Evolutionary conservation across 2,888 invertebrate genomes (phyloP).

Genomic region (Protonemura montana): DNA sequence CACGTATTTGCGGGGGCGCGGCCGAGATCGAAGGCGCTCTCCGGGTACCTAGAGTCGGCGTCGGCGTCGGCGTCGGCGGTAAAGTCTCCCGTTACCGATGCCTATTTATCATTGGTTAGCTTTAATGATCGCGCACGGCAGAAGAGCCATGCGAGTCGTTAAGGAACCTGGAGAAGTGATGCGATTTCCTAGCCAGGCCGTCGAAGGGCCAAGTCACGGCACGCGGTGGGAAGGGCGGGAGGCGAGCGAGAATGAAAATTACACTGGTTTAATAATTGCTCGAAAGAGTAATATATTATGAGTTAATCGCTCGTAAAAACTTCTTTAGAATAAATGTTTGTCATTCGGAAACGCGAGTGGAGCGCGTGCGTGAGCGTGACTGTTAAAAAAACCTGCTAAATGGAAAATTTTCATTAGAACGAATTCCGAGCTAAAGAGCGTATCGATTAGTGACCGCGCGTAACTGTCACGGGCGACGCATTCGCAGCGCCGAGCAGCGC

Average conservation of each 20-base stretch:
- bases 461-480: background rate
- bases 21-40: constrained; percentile 35
- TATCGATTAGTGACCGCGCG: background rate
- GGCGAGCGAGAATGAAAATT: background rate
- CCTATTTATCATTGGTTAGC: constrained; percentile 32
- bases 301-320: constrained; percentile 27
- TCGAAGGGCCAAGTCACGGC: background rate
- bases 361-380: background rate
- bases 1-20: background rate
- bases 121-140: constrained; percentile 13
- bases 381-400: background rate
- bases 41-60: background rate
- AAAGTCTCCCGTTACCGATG: constrained; percentile 25
- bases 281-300: constrained; percentile 20
- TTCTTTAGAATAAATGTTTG: constrained; percentile 16
- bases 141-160: background rate
- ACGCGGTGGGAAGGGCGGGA: background rate
- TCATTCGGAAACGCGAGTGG: background rate
- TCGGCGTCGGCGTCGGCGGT: background rate
- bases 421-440: background rate
- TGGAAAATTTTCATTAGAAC: constrained; percentile 3
- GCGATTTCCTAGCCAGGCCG: background rate
- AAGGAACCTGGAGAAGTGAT: background rate
- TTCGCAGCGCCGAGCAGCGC: background rate
- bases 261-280: constrained; percentile 26